Percentiles rank a stretch among this genome's conserved stretches.
These are phyloP conservation scores for Axis porcinus DNA, from an alignment of 2,113 vertebrate species.

Conservation along the genomic window DNA sequence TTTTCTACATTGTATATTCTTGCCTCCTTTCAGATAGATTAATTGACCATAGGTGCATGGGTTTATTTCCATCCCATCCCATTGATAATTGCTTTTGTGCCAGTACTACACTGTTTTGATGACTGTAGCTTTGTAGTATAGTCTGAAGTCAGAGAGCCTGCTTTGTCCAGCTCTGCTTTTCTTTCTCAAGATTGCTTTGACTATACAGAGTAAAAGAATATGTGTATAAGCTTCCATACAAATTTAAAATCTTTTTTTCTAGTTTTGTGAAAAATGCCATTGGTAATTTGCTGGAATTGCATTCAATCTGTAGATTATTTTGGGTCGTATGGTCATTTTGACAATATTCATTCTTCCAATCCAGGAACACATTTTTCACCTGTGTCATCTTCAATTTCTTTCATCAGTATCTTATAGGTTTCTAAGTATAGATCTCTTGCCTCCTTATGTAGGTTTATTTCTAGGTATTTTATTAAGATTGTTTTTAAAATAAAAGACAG, in stretches of 20 bases:
- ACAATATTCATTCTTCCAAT: neutral
- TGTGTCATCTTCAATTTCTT: neutral
- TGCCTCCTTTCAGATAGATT: neutral
- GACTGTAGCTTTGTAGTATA: neutral
- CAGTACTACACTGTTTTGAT: neutral
- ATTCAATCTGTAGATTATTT: neutral
- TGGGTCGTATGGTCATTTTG: rapidly evolving
- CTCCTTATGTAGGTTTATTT: neutral
- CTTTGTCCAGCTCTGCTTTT: neutral
- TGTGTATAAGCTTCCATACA: neutral
- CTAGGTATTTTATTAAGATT: neutral
- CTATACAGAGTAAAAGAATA: neutral
- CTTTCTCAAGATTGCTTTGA: neutral
- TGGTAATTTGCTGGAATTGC: neutral
- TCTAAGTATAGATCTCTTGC: neutral
- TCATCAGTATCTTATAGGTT: neutral
- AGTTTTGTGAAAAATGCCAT: neutral
- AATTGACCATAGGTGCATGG: neutral
- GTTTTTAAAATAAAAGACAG: neutral
- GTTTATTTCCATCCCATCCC: neutral
- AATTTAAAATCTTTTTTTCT: neutral
- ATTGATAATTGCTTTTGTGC: neutral
- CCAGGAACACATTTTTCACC: neutral
- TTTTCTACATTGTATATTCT: neutral
- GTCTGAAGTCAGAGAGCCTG: neutral